A percentile compares a stretch with the other conserved stretches of the same genome.
Evolutionary conservation across 2,113 vertebrate genomes (phyloP).

Genomic region (Scomber colias): DNA sequence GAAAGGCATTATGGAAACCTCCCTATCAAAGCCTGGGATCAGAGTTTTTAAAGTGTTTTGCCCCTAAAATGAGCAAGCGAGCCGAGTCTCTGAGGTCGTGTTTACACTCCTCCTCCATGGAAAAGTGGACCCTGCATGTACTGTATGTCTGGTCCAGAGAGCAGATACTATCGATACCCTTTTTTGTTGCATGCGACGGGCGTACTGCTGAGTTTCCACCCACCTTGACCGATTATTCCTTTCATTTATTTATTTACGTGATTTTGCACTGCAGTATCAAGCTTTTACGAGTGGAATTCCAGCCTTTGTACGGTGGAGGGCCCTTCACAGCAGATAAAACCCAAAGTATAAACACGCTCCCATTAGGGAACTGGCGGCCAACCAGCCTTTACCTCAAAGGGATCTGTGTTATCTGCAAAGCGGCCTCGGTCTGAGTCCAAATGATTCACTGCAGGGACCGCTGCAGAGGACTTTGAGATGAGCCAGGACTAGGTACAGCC

Average conservation of each 20-base stretch:
- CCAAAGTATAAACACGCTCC: constrained; percentile 81
- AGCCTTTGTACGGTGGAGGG: constrained; percentile 50
- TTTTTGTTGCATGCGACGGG: constrained; percentile 37
- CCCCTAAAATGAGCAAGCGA: constrained; percentile 37
- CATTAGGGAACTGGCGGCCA: constrained; percentile 79
- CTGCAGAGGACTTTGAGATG: constrained; percentile 64
- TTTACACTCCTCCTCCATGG: constrained; percentile 42
- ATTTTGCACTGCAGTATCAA: constrained; percentile 21
- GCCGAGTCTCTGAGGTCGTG: constrained; percentile 20
- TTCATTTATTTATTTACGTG: constrained; percentile 61
- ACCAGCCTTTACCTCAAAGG: constrained; percentile 78
- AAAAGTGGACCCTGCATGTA: constrained; percentile 41
- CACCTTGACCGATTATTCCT: constrained; percentile 49
- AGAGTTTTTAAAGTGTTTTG: constrained; percentile 57
- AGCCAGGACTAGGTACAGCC: constrained; percentile 71
- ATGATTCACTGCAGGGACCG: constrained; percentile 69
- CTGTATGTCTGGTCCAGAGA: constrained; percentile 17
- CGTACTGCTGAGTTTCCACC: constrained; percentile 34
- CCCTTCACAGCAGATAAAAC: constrained; percentile 76
- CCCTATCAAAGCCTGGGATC: constrained; percentile 71
- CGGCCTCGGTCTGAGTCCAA: constrained; percentile 39
- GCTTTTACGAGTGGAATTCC: constrained; percentile 68
- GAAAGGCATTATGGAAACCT: constrained; percentile 49
- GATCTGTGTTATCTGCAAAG: constrained; percentile 77
- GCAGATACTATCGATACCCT: constrained; percentile 60